These are phyloP conservation scores for Dipodomys ordii DNA, from an alignment of 2,113 vertebrate genomes.

Conservation along the genomic window DNA sequence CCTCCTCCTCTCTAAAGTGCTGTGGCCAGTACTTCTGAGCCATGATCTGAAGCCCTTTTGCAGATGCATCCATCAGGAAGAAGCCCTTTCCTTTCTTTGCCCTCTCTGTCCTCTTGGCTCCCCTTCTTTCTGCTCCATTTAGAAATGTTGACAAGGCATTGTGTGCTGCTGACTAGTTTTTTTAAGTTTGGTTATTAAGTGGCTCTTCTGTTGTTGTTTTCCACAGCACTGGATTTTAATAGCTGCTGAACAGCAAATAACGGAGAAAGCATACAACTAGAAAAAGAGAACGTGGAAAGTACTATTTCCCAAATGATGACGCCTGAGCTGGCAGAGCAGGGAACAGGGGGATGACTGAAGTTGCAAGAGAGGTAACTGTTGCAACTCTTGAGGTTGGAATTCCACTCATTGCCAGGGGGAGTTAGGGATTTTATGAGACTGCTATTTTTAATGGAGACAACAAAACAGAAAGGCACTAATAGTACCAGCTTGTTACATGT, in stretches of 20 bases:
- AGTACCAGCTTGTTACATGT: background rate
- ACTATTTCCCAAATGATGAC: constrained; percentile 67
- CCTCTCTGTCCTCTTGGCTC: constrained; percentile 66
- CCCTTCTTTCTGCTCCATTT: constrained; percentile 77
- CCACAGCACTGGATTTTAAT: constrained; percentile 54
- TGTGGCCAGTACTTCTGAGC: constrained; percentile 8
- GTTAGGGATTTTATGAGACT: constrained; percentile 63
- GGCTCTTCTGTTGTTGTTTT: constrained; percentile 75
- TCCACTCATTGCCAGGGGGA: constrained; percentile 55
- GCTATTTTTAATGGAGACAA: constrained; percentile 68
- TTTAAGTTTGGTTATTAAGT: constrained; percentile 80
- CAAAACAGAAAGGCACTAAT: constrained; percentile 28
- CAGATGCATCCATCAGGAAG: constrained; percentile 62
- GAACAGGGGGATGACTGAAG: constrained; percentile 27
- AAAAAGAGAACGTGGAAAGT: constrained; percentile 66
- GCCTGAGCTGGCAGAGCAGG: constrained; percentile 43
- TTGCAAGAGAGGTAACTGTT: constrained; percentile 52
- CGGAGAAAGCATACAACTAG: constrained; percentile 65
- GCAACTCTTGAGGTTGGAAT: constrained; percentile 61
- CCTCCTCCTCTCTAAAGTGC: background rate
- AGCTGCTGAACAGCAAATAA: constrained; percentile 73
- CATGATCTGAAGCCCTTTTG: constrained; percentile 50
- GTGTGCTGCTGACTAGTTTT: constrained; percentile 74
- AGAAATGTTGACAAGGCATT: constrained; percentile 78
- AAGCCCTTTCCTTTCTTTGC: constrained; percentile 36